These are phyloP conservation scores for Scopus umbretta DNA, from an alignment of 2,113 vertebrate species.

Conservation along the genomic window DNA sequence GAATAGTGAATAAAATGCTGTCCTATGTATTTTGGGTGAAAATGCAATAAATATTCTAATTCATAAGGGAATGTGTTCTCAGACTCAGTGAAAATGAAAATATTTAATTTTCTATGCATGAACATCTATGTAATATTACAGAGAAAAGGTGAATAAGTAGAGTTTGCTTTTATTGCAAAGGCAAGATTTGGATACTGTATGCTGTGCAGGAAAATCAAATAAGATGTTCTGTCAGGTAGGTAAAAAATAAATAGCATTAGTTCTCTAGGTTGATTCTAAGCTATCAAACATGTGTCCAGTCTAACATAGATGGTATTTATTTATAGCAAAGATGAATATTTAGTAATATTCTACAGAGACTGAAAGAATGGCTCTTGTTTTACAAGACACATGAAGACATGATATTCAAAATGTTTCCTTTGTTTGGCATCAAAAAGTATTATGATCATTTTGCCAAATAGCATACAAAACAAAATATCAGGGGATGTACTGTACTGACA, in stretches of 20 bases:
- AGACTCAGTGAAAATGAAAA: neutral
- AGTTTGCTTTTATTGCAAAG: neutral
- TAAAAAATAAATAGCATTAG: conserved; percentile 58
- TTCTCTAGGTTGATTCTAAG: conserved; percentile 36
- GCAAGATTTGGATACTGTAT: neutral
- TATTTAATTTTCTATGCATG: neutral
- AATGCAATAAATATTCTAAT: neutral
- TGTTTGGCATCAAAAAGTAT: conserved; percentile 19
- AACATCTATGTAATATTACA: neutral
- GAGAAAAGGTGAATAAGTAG: neutral
- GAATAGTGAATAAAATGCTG: neutral
- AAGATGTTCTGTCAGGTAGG: conserved; percentile 34
- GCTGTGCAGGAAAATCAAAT: conserved; percentile 35
- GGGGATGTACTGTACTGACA: neutral
- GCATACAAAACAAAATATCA: neutral
- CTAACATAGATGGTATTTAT: conserved; percentile 56
- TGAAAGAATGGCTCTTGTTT: conserved; percentile 39
- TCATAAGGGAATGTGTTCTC: neutral
- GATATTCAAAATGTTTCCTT: conserved; percentile 55
- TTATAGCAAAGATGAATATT: conserved; percentile 44
- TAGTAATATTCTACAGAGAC: conserved; percentile 33
- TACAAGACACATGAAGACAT: neutral
- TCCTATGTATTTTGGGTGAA: neutral
- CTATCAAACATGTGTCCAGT: conserved; percentile 56
- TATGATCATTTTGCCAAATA: conserved; percentile 12